These are phyloP conservation scores for Seladonia tumulorum DNA, from an alignment of 2,888 invertebrate genomes.

Conservation along the genomic window DNA sequence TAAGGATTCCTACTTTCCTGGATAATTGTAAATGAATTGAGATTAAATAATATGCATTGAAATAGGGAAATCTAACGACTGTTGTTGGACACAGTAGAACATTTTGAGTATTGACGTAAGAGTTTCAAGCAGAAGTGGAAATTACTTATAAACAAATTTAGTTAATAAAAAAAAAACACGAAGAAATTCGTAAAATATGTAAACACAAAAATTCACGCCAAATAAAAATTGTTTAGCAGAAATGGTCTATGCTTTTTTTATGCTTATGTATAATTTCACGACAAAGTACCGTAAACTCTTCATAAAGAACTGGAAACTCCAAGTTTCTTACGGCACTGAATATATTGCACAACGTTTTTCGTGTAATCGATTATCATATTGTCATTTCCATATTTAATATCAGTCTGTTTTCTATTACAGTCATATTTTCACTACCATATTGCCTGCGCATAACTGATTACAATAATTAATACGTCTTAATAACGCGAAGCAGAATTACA, in stretches of 20 bases:
- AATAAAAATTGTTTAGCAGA: neutral
- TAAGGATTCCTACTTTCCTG: too few relatives aligned
- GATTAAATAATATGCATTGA: too few relatives aligned
- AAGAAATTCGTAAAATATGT: neutral
- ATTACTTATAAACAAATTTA: too few relatives aligned
- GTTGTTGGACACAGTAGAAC: too few relatives aligned
- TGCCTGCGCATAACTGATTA: neutral
- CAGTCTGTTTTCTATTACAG: neutral
- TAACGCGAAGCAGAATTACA: neutral
- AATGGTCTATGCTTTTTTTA: neutral
- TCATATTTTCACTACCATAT: neutral
- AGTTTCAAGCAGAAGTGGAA: too few relatives aligned
- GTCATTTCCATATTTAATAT: slow-evolving; percentile 4
- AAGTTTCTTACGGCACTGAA: neutral
- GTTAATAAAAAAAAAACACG: too few relatives aligned
- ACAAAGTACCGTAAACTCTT: neutral
- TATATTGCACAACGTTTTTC: neutral
- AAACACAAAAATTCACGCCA: neutral
- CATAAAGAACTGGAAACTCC: neutral
- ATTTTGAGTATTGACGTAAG: too few relatives aligned
- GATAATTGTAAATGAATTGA: too few relatives aligned
- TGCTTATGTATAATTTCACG: neutral
- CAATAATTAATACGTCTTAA: neutral
- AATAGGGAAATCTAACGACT: too few relatives aligned
- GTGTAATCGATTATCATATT: neutral